phyloP scores from a whole-genome alignment of 1,140 invertebrate genomes.

The Lordiphosa collinella region DNA sequence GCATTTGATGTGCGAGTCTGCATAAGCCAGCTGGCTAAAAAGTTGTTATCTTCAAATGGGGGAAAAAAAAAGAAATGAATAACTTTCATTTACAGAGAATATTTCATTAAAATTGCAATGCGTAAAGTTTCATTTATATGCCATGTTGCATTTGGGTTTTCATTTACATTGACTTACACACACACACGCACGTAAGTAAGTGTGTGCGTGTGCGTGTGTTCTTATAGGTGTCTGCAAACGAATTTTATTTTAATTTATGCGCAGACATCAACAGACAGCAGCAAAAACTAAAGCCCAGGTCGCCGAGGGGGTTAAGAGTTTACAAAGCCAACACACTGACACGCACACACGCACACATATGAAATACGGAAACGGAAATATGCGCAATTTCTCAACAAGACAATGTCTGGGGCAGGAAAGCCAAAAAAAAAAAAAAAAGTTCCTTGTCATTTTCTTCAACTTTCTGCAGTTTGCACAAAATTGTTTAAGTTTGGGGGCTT shows the following conservation, averaged over 20 bases:
- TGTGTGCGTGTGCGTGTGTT: background rate
- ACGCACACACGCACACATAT: background rate
- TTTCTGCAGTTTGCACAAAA: conserved; percentile 42
- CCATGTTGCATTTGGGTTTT: conserved; percentile 33
- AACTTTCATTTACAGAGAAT: conserved; percentile 16
- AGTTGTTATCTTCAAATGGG: background rate
- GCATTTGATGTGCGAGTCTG: conserved; percentile 4
- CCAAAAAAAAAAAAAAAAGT: conserved; percentile 17
- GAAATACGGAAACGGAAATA: conserved; percentile 42
- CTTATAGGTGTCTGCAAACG: conserved; percentile 25
- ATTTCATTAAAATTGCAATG: conserved; percentile 29
- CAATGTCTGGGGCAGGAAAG: conserved; percentile 26
- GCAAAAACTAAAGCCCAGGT: conserved; percentile 57
- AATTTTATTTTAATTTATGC: conserved; percentile 69
- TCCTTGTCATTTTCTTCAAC: conserved; percentile 33
- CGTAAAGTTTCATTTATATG: conserved; percentile 40
- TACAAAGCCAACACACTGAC: conserved; percentile 5
- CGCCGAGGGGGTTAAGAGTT: conserved; percentile 23
- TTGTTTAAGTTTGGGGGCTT: conserved; percentile 43
- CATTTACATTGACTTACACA: conserved; percentile 4
- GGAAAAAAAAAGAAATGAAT: conserved; percentile 12
- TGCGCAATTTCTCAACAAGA: conserved; percentile 47
- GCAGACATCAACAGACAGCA: conserved; percentile 36
- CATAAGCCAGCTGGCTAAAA: conserved; percentile 20
- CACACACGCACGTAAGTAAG: too few relatives aligned